Evolutionary conservation across 2,888 invertebrate genomes (phyloP), one percentile per base, ranked within the genome.

Genomic region (Lissocephala sabroskyi): DNA sequence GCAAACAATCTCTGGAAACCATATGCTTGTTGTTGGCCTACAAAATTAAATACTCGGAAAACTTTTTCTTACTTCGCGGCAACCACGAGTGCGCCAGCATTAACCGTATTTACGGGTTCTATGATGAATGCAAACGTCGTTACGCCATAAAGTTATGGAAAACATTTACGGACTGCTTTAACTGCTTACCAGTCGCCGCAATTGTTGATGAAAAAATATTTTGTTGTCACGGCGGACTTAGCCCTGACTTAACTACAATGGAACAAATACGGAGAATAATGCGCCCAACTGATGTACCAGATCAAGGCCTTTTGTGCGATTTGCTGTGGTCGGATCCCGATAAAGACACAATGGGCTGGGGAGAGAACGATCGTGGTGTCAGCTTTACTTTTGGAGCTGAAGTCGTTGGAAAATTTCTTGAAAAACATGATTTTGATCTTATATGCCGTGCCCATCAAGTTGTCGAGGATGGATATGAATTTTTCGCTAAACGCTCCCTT

Each of bases 391-490:
- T 99, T 85, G 99, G 99, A 77, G 96, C 97, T 35, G 98, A 99
- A 88, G 90, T 99, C 68, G 99, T 99, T 29, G 95, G 96, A 81
- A 99, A 99, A 88, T 99, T 99, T 87, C 89, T 99, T 84, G 95
- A 97, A 86, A 98, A 98, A 87, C 98, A 99, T 86, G 98, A 99
- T 87, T 95, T 99, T 85, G 99, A 99, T 88, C 91, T 99, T 86
- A 99, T 99, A 86, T 99, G 99, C 87, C 92, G 99, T 82, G 99
- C 99, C 70, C 99, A 99, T 88, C 99, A 99, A 89, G 98, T 98
- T 49, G 98, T 99, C 0, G 98, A 99, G 86, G 98, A 99, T 86
- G 98, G 98, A 3, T 98, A 98, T 85, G 98, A 98, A 86, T 96
- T 96, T 86, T 96, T 96, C 86, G 98, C 98, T 48, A 99, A 99